Evolutionary conservation across 1,140 invertebrate genomes (phyloP).

Genomic region (Eubasilissa regina): DNA sequence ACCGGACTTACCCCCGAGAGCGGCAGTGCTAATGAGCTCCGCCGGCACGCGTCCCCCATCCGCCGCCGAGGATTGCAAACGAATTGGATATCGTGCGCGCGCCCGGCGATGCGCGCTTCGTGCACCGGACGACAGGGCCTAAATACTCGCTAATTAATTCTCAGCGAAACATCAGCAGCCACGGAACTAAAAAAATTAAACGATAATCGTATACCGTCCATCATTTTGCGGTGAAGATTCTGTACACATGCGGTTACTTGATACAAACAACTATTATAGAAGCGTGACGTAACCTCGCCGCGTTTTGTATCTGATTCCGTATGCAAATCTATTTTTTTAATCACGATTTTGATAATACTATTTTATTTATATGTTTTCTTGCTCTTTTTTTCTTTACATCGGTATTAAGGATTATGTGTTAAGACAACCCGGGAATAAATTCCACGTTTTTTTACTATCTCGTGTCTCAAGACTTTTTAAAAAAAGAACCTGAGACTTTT

Average conservation of each 20-base stretch:
- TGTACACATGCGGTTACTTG: neutral
- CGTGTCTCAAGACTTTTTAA: too few relatives aligned
- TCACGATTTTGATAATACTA: too few relatives aligned
- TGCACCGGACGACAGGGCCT: neutral
- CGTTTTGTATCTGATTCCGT: too few relatives aligned
- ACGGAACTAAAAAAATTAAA: neutral
- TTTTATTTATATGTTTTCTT: too few relatives aligned
- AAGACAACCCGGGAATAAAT: too few relatives aligned
- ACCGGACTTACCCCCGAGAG: neutral
- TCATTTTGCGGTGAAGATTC: neutral
- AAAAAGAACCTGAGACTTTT: too few relatives aligned
- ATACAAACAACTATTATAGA: too few relatives aligned
- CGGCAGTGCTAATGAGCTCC: constrained; percentile 26
- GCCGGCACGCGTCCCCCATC: neutral
- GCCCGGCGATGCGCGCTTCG: neutral
- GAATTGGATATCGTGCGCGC: constrained; percentile 20
- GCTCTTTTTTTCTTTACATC: too few relatives aligned
- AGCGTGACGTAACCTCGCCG: too few relatives aligned
- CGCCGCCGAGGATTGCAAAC: neutral
- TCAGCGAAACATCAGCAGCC: neutral
- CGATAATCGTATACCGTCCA: neutral
- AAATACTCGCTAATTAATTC: constrained; percentile 1
- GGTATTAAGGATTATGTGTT: too few relatives aligned
- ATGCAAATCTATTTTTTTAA: too few relatives aligned
- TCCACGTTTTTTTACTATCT: too few relatives aligned